Conservation (phyloP, 2,113 vertebrate genomes). For the Anthoscopus minutus region DNA sequence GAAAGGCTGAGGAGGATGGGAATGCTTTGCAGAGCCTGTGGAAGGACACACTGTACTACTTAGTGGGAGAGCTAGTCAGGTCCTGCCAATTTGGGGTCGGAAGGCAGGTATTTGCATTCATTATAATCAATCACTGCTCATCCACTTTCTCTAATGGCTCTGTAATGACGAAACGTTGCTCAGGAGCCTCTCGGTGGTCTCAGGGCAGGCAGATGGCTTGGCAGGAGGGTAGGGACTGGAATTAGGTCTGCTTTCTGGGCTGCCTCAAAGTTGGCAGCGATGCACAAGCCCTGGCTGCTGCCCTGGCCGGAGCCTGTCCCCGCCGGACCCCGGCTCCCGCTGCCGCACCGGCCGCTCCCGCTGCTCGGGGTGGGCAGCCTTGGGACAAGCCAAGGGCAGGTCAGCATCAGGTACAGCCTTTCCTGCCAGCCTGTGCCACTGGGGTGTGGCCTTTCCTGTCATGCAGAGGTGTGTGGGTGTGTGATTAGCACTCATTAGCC, state of each 20-base stretch:
- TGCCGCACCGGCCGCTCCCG: rapidly evolving
- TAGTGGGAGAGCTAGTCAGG: not conserved
- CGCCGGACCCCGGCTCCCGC: rapidly evolving
- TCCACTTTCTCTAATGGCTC: not conserved
- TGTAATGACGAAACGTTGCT: not conserved
- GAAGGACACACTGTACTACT: conserved; percentile 25
- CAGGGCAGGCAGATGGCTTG: conserved; percentile 14
- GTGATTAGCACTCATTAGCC: not conserved
- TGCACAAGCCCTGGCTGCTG: not conserved
- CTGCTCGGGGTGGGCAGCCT: not conserved
- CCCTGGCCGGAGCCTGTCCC: not conserved
- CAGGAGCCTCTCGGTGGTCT: conserved; percentile 1
- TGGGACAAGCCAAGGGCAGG: not conserved
- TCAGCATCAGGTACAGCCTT: not conserved
- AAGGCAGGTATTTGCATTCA: conserved; percentile 34
- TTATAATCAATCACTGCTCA: conserved; percentile 28
- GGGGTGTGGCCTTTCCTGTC: not conserved
- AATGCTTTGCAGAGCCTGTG: conserved; percentile 18
- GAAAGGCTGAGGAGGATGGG: not conserved
- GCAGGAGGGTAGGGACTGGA: not conserved
- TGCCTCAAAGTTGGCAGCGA: not conserved
- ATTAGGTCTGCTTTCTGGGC: not conserved
- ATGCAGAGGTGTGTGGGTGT: not conserved
- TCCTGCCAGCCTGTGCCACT: rapidly evolving
- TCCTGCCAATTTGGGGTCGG: not conserved